A percentile compares a stretch with the other conserved stretches of the same genome.
Evolutionary conservation across 2,888 invertebrate genomes (phyloP).

Genomic region (Acleris holmiana): DNA sequence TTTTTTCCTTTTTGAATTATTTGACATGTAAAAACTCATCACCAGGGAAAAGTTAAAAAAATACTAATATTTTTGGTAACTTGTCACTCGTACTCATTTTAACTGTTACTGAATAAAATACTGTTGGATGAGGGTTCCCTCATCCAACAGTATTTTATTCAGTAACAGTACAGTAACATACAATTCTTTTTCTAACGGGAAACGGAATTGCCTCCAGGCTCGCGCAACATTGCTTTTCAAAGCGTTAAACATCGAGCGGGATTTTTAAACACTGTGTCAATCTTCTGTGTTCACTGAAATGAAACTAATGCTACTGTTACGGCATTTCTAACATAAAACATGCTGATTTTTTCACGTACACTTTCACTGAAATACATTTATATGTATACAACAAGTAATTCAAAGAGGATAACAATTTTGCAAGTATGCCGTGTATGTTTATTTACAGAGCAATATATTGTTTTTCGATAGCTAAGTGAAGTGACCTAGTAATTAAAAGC

Average conservation of each 20-base stretch:
- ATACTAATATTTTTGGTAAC: too few relatives aligned
- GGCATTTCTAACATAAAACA: conserved; percentile 32
- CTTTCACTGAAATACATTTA: conserved; percentile 1
- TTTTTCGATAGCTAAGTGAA: not conserved
- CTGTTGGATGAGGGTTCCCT: not conserved
- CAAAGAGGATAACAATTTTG: too few relatives aligned
- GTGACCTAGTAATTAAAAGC: not conserved
- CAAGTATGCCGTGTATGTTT: too few relatives aligned
- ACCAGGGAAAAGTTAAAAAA: too few relatives aligned
- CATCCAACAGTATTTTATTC: too few relatives aligned
- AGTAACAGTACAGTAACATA: too few relatives aligned
- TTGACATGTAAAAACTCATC: too few relatives aligned
- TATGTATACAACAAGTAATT: too few relatives aligned
- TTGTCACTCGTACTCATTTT: too few relatives aligned
- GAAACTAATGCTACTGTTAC: conserved; percentile 48
- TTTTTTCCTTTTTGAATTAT: too few relatives aligned
- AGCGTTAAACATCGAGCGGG: conserved; percentile 44
- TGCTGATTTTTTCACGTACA: conserved; percentile 7
- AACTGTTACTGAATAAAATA: not conserved
- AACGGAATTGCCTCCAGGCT: conserved; percentile 39
- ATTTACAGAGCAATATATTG: too few relatives aligned
- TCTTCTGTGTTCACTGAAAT: conserved; percentile 49
- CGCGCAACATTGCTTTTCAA: conserved; percentile 50
- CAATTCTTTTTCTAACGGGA: conserved; percentile 22
- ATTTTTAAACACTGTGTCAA: conserved; percentile 52